These are phyloP conservation scores for Rotaria macrura DNA, from an alignment of 2,888 invertebrate genomes.

Conservation along the genomic window DNA sequence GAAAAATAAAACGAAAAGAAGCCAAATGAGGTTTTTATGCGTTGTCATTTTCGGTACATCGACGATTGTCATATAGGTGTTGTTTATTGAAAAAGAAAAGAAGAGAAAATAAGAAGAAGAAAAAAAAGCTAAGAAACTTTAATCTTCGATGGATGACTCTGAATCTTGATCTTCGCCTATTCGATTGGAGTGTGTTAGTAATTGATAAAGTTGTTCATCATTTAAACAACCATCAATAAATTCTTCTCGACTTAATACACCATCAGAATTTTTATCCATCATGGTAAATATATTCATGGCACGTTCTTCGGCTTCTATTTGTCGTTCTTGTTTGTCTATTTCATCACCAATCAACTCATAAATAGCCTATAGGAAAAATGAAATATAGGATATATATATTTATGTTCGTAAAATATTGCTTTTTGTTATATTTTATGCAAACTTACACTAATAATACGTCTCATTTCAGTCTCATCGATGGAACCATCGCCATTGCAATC, in stretches of 20 bases:
- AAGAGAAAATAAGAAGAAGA: not conserved
- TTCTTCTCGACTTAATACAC: not conserved
- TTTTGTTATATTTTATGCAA: not conserved
- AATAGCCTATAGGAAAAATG: not conserved
- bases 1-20: not conserved
- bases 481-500: constrained; percentile 19
- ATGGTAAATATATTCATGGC: constrained; percentile 11
- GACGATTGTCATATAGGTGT: not conserved
- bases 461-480: not conserved
- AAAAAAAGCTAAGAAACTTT: no score
- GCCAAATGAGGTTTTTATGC: not conserved
- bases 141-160: not conserved
- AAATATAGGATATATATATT: no score
- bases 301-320: not conserved
- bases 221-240: constrained; percentile 11
- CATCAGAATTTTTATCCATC: constrained; percentile 20
- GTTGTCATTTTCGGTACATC: not conserved
- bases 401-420: not conserved
- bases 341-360: constrained; percentile 18
- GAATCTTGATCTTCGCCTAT: not conserved
- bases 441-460: constrained; percentile 12
- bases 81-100: not conserved
- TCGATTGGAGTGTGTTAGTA: constrained; percentile 2
- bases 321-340: not conserved
- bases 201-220: constrained; percentile 17